Evolutionary conservation across 2,113 vertebrate species (phyloP).

Genomic region (Neodon shergylaensis): DNA sequence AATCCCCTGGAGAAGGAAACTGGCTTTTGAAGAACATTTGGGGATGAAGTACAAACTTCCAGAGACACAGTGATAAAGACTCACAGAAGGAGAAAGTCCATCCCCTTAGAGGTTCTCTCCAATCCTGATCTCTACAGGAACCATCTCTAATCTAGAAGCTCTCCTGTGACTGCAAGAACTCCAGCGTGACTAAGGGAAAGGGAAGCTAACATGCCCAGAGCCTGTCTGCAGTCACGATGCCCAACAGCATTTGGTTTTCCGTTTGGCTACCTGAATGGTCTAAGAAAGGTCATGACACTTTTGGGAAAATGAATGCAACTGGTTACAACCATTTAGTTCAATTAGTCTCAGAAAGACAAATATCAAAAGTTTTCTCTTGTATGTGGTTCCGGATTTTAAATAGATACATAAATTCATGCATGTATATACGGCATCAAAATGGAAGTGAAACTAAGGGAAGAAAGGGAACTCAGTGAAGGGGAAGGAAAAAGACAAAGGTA

Average conservation of each 20-base stretch:
- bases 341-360: background rate
- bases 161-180: background rate
- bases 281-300: background rate
- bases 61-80: background rate
- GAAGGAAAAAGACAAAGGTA: background rate
- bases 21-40: background rate
- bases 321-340: background rate
- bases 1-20: background rate
- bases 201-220: background rate
- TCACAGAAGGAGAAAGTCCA: background rate
- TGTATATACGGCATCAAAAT: too few relatives aligned
- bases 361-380: background rate
- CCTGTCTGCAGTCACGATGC: background rate
- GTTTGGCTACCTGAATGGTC: background rate
- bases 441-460: background rate
- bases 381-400: background rate
- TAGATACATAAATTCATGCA: background rate
- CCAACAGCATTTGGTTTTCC: slow-evolving; percentile 10
- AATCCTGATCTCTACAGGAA: background rate
- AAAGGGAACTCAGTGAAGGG: background rate
- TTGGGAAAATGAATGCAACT: background rate
- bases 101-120: background rate
- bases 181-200: background rate
- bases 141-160: background rate
- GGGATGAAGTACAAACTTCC: background rate